Base-by-base conservation (phyloP, 2,113 vertebrate genomes). In the Clarias gariepinus region DNA sequence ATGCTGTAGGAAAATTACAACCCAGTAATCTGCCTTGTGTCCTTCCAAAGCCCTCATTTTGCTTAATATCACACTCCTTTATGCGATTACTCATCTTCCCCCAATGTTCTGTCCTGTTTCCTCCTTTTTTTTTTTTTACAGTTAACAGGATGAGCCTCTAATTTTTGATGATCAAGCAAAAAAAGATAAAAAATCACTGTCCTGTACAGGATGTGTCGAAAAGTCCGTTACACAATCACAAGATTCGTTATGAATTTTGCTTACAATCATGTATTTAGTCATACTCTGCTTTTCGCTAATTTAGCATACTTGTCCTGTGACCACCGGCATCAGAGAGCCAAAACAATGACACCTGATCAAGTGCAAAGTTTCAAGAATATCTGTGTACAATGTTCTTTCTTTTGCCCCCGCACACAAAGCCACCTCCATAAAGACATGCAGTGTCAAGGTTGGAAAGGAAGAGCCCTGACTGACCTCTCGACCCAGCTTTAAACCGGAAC, bases 111-210 rank as follows among this genome's bases (percentile, higher is more conserved):
- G 28, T 41, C 52, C 84, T 21, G 36, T 85, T 58, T 36, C 33
- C 36, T 36, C 61, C 63, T 66, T n/a, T 79, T 36, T 73, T 41
- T 41, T 41, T 41, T 41, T 47, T 47, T 6, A 15, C 47, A 30
- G 3, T 73, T 73, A 66, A 86, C 85, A 89, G 88, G 88, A 84
- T 81, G 60, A 66, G 36, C 66, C 58, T 77, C 30, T 33, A 10
- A 84, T 60, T 87, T 68, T 47, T 87, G 85, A 69, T 77, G 82
- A 81, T 25, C 69, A 53, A 55, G 88, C 82, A 82, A 19, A 33
- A 47, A 47, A 36, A 36, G 33, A 36, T 2, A 85, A 85, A 66
- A 68, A 23, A 47, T 74, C 47, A 58, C 8, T 28, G n/a, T n/a
- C n/a, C 41, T n/a, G 12, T 60, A 76, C 78, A 82, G 87, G 79